phyloP scores from a whole-genome alignment of 2,797 vertebrate species.

The Labroides dimidiatus region DNA sequence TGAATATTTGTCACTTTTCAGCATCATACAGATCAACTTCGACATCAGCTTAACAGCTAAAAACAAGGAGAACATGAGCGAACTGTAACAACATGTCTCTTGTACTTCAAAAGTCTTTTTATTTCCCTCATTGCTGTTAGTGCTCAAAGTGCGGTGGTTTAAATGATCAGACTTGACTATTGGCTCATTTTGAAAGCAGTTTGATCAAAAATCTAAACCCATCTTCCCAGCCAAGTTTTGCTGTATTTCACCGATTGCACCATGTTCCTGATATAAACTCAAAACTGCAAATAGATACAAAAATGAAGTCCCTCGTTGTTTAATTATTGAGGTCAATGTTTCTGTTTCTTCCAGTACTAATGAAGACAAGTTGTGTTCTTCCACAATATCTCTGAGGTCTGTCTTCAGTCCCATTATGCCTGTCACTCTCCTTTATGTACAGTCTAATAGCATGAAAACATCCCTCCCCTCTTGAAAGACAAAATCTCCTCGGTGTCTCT shows the following conservation, averaged over 20 bases:
- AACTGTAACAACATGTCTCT: too few relatives aligned
- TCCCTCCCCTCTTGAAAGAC: slow-evolving; percentile 1
- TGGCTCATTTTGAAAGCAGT: not conserved
- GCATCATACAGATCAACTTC: too few relatives aligned
- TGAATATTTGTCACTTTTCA: too few relatives aligned
- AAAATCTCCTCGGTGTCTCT: slow-evolving; percentile 17
- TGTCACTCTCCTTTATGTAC: slow-evolving; percentile 32
- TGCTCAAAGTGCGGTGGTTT: not conserved
- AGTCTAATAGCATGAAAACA: slow-evolving; percentile 36
- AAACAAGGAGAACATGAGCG: too few relatives aligned
- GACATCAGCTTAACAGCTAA: too few relatives aligned
- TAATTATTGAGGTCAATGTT: not conserved
- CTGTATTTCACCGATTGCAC: not conserved
- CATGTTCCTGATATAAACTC: not conserved
- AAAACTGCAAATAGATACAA: not conserved
- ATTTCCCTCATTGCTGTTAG: not conserved
- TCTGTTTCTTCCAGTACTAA: not conserved
- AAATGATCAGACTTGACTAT: not conserved
- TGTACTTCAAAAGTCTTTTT: not conserved
- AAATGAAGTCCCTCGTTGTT: not conserved
- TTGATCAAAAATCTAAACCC: not conserved
- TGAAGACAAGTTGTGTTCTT: not conserved
- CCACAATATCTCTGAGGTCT: slow-evolving; percentile 4
- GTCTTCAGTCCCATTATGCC: slow-evolving; percentile 15
- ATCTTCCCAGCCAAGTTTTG: not conserved